Evolutionary conservation across 2,113 vertebrate genomes (phyloP).

Genomic region (Hypomesus transpacificus): DNA sequence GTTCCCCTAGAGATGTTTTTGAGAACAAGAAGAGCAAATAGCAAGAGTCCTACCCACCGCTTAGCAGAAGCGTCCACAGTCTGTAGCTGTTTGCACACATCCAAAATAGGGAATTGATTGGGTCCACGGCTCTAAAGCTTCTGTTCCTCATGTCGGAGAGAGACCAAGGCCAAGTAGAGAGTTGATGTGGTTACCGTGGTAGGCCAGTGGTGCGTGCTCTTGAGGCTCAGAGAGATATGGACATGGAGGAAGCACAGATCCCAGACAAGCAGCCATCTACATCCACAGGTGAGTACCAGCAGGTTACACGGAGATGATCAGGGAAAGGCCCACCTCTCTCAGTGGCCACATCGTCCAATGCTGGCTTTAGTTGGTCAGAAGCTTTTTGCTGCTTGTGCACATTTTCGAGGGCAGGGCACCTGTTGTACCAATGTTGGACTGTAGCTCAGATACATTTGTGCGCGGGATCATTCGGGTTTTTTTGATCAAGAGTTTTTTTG

Average conservation of each 20-base stretch:
- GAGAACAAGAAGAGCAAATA: conserved; percentile 18
- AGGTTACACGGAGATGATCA: no score
- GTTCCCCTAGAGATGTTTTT: conserved; percentile 39
- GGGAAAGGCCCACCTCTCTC: no score
- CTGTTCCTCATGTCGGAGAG: conserved; percentile 1
- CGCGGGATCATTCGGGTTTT: conserved; percentile 8
- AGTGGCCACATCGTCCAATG: no score
- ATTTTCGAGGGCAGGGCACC: no score
- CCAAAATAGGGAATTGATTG: conserved; percentile 2
- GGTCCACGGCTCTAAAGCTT: conserved; percentile 6
- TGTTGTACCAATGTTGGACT: no score
- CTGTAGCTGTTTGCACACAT: neutral
- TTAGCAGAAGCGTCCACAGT: conserved; percentile 10
- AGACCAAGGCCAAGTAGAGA: neutral
- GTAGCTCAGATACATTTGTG: neutral
- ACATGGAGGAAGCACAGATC: conserved; percentile 57
- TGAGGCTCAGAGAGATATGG: conserved; percentile 1
- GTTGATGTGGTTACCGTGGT: neutral
- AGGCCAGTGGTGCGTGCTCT: neutral
- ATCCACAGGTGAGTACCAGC: conserved; percentile 50
- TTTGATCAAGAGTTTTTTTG: neutral
- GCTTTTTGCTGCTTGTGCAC: no score
- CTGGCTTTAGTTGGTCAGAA: no score
- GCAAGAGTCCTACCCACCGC: conserved; percentile 22
- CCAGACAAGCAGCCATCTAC: conserved; percentile 38